phyloP scores from a whole-genome alignment of 1,140 invertebrate genomes.

The Marisa cornuarietis region DNA sequence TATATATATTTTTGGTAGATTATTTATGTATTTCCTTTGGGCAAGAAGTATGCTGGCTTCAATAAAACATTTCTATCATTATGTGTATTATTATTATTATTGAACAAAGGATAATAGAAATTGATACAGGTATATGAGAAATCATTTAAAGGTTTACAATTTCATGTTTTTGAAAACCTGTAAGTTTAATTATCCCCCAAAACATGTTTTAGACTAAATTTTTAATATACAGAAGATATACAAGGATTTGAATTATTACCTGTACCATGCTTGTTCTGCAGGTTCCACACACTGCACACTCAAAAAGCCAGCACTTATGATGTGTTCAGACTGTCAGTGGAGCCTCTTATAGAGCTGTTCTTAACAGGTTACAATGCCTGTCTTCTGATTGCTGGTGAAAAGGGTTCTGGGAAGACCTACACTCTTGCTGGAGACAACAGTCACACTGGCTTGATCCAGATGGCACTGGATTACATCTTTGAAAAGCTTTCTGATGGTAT shows the following conservation, averaged over 20 bases:
- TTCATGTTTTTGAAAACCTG: not conserved
- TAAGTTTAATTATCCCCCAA: not conserved
- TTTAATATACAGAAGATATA: not conserved
- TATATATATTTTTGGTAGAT: too few relatives aligned
- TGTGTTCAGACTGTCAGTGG: conserved; percentile 45
- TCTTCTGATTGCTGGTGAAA: conserved; percentile 51
- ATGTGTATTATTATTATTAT: too few relatives aligned
- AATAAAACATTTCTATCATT: too few relatives aligned
- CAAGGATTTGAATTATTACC: not conserved
- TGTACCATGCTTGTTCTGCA: conserved; percentile 27
- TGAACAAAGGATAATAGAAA: not conserved
- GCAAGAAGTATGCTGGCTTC: too few relatives aligned
- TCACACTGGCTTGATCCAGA: conserved; percentile 45
- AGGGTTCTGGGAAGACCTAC: conserved; percentile 53
- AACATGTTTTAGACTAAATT: not conserved
- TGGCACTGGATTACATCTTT: conserved; percentile 53
- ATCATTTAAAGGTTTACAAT: not conserved
- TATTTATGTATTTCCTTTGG: too few relatives aligned
- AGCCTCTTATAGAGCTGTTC: conserved; percentile 48
- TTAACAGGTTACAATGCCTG: conserved; percentile 54
- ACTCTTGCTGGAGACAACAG: conserved; percentile 47
- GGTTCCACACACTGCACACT: conserved; percentile 44
- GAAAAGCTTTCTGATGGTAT: conserved; percentile 49
- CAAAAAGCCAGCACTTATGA: conserved; percentile 46
- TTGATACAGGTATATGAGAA: not conserved